Conservation (phyloP, 2,888 invertebrate genomes). For the Busseola fusca region DNA sequence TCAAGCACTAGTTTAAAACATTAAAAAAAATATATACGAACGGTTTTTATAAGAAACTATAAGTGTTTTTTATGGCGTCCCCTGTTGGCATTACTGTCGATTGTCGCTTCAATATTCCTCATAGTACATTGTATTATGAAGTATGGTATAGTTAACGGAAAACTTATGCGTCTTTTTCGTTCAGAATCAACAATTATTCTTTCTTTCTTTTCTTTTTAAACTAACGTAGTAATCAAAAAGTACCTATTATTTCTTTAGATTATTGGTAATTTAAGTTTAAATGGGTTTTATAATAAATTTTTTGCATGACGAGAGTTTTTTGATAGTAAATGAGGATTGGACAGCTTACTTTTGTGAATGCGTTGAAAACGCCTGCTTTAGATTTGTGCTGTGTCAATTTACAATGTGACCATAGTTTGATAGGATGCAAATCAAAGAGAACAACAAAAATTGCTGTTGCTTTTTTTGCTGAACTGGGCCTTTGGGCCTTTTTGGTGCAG, state of each 20-base stretch:
- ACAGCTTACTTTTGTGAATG: not conserved
- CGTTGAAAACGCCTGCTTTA: not conserved
- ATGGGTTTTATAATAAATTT: not conserved
- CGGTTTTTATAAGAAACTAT: constrained; percentile 18
- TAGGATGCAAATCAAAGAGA: not conserved
- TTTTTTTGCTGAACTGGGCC: too few species aligned
- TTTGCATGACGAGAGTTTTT: not conserved
- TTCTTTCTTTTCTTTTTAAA: not conserved
- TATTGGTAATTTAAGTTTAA: not conserved
- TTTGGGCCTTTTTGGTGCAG: too few species aligned
- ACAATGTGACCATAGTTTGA: not conserved
- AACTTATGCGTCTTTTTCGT: not conserved
- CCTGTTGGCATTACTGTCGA: constrained; percentile 7
- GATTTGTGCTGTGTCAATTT: constrained; percentile 1
- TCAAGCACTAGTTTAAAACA: too few species aligned
- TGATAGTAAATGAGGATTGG: too few species aligned
- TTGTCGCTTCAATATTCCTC: constrained; percentile 33
- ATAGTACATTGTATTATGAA: not conserved
- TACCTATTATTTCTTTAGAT: not conserved
- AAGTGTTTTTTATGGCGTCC: not conserved
- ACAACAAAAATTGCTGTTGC: too few species aligned
- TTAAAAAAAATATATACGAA: too few species aligned
- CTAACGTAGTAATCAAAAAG: not conserved
- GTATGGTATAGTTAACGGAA: constrained; percentile 1
- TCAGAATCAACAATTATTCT: not conserved